Conservation (phyloP, 2,113 vertebrate genomes). For the Ovis canadensis region DNA sequence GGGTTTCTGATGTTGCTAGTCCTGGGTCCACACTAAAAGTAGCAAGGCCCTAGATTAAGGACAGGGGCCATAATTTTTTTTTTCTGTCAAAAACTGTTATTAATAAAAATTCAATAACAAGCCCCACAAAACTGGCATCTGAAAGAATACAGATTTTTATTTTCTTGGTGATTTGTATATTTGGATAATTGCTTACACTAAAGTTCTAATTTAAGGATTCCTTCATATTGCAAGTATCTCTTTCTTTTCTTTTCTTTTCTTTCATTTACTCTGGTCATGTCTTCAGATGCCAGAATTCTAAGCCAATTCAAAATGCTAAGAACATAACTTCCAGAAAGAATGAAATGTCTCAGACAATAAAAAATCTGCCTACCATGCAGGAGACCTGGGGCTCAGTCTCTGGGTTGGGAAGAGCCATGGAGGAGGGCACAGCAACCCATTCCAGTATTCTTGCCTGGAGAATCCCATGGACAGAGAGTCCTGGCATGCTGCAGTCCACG, state of each 20-base stretch:
- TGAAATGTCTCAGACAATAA: not conserved
- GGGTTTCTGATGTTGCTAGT: not conserved
- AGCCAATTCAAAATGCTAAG: not conserved
- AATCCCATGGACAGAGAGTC: not conserved
- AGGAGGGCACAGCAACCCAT: not conserved
- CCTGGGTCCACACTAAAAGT: not conserved
- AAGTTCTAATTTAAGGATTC: not conserved
- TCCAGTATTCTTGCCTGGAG: not conserved
- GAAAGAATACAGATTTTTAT: not conserved
- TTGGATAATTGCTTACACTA: not conserved
- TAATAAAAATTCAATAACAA: not conserved
- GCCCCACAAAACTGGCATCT: not conserved
- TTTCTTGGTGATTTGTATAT: not conserved
- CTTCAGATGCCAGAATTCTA: not conserved
- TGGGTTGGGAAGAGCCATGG: not conserved
- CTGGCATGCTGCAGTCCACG: not conserved
- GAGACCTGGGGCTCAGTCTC: not conserved
- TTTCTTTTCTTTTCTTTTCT: not conserved
- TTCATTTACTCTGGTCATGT: not conserved
- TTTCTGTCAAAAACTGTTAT: not conserved
- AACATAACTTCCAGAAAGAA: not conserved
- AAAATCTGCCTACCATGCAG: not conserved
- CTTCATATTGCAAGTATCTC: not conserved
- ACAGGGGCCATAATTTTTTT: not conserved
- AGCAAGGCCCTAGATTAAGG: not conserved